Evolutionary conservation across 2,113 vertebrate genomes (phyloP).

Genomic region (Microtus oregoni): DNA sequence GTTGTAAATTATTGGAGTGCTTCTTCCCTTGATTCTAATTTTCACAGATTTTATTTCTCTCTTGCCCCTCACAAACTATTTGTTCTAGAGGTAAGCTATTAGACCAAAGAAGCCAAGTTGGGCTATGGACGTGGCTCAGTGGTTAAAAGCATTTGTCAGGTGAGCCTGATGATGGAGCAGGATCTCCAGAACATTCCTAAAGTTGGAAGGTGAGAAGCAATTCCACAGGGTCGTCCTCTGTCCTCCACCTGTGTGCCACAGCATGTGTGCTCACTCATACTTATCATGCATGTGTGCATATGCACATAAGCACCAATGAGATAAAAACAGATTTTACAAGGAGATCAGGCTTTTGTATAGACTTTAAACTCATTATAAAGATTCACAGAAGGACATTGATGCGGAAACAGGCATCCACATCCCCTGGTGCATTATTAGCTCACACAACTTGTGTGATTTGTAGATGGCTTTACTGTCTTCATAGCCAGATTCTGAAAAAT

Average conservation of each 20-base stretch:
- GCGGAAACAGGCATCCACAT: background rate
- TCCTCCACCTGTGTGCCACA: background rate
- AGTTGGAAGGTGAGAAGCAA: background rate
- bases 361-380: background rate
- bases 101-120: background rate
- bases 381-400: background rate
- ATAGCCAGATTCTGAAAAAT: conserved; percentile 65
- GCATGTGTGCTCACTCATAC: background rate
- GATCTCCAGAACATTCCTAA: background rate
- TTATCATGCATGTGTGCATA: no score
- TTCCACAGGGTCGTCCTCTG: no score
- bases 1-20: background rate
- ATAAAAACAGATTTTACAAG: background rate
- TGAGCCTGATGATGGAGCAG: background rate
- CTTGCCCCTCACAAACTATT: background rate
- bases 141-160: background rate
- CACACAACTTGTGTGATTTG: background rate
- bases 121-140: background rate
- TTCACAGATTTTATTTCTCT: conserved; percentile 5
- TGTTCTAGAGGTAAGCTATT: conserved; percentile 25
- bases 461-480: conserved; percentile 73
- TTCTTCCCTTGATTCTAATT: conserved; percentile 15
- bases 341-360: conserved; percentile 82
- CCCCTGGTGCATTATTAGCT: background rate
- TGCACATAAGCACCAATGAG: background rate